Base-by-base conservation (phyloP, 2,888 invertebrate genomes). In the Sphaerophoria rueppellii region DNA sequence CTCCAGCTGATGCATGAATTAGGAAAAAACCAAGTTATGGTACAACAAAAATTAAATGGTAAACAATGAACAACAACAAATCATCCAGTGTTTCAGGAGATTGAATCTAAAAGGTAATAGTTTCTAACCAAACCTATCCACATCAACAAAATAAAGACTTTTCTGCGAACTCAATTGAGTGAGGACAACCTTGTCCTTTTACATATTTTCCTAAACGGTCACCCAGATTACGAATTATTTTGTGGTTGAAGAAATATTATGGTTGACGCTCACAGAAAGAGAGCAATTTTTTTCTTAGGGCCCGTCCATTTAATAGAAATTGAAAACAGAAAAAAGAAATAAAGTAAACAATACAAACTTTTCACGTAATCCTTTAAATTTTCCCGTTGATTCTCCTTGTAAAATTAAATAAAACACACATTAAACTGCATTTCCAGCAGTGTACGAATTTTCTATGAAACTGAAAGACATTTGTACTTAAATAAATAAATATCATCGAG, bases 321-420 rank as follows among this genome's bases (percentile, higher is more conserved):
- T 55, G 67, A 57, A 60, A 74, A 67, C 57, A 12, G 24, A 54
- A 46, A 5, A 40, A 46, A 14, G 4, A 24, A 67, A 50, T 1
- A 65, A 58, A 52, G 1, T 72, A 60, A 37, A 60, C 58, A 65
- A 71, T 34, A 57, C 58, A 50, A 81, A 85, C 81, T 81, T 81
- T 77, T 63, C 63, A 85, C 70, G 81, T 80, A 76, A 85, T 85
- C 85, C 85, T 57, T 83, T 83, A 71, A 40, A 61, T 52, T 43
- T 4, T 16, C 4, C 16, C 54, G 6, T 24, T 72, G 40, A 34
- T 54, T 32, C 40, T 43, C 11, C 24, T 43, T 57, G 24, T 9
- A 43, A 6, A 54, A 37, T 37, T 16, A n/a, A 58, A 52, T 32
- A 50, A 40, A 65, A 58, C 14, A 14, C 48, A 67, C 60, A 76